phyloP scores from a whole-genome alignment of 2,113 vertebrate species.

The Gasterosteus nipponicus region DNA sequence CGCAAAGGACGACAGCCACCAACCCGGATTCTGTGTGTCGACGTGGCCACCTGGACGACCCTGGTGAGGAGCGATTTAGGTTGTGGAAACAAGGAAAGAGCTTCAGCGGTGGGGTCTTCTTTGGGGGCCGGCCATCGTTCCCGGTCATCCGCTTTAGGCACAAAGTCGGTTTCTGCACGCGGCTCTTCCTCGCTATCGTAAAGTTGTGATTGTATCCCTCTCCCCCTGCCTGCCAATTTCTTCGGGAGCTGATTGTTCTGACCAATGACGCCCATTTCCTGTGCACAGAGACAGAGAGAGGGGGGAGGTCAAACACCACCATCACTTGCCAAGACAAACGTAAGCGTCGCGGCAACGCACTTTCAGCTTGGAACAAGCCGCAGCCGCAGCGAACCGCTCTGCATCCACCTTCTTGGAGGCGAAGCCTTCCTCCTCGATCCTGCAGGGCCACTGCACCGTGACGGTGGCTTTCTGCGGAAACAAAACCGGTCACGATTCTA shows the following conservation, averaged over 20 bases:
- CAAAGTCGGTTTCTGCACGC: constrained; percentile 56
- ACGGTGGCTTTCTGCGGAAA: constrained; percentile 88
- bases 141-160: constrained; percentile 58
- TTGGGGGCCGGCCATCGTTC: constrained; percentile 14
- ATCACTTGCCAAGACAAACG: fast-evolving
- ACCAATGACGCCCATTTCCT: constrained; percentile 92
- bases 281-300: background rate
- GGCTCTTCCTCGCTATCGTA: constrained; percentile 75
- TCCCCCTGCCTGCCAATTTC: constrained; percentile 72
- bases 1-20: constrained; percentile 37
- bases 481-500: background rate
- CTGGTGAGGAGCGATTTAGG: constrained; percentile 88
- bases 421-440: constrained; percentile 89
- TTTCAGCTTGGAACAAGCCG: constrained; percentile 90
- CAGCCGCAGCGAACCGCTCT: constrained; percentile 90
- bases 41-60: constrained; percentile 91
- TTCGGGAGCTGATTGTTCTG: constrained; percentile 84
- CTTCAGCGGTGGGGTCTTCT: constrained; percentile 77
- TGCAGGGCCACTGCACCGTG: constrained; percentile 90
- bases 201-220: constrained; percentile 32
- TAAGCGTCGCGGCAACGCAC: constrained; percentile 65
- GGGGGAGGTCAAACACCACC: fast-evolving
- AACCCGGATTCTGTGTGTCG: constrained; percentile 85
- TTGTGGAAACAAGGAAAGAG: constrained; percentile 88
- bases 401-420: constrained; percentile 89